Conservation (phyloP, 2,888 invertebrate genomes). For the Cataglyphis rosenhaueri region DNA sequence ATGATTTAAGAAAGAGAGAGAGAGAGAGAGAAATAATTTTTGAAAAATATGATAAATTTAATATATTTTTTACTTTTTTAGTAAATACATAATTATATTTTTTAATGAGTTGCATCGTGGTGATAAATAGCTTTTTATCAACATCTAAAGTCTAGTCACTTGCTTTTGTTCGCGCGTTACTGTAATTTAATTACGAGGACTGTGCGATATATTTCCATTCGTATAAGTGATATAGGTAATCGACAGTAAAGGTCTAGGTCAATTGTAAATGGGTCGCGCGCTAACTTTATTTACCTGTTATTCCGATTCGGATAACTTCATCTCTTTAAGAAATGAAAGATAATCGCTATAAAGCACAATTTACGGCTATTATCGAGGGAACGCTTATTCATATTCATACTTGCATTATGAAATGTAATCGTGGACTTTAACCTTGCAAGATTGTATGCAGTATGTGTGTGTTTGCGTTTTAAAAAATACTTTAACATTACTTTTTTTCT, state of each 20-base stretch:
- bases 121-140: slow-evolving; percentile 48
- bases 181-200: slow-evolving; percentile 68
- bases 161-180: slow-evolving; percentile 59
- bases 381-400: slow-evolving; percentile 23
- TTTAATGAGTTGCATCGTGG: not conserved
- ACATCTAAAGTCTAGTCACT: slow-evolving; percentile 46
- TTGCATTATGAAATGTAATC: slow-evolving; percentile 19
- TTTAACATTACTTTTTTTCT: slow-evolving; percentile 19
- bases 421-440: slow-evolving; percentile 62
- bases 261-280: slow-evolving; percentile 49
- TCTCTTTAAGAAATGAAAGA: not conserved
- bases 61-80: not conserved
- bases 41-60: not conserved
- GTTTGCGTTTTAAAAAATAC: not conserved
- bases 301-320: slow-evolving; percentile 25
- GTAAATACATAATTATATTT: not conserved
- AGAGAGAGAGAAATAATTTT: not conserved
- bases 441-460: slow-evolving; percentile 6
- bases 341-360: not conserved
- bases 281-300: slow-evolving; percentile 28
- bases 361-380: not conserved
- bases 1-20: not conserved
- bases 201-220: slow-evolving; percentile 51
- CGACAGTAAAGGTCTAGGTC: slow-evolving; percentile 64
- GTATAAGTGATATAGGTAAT: slow-evolving; percentile 42